phyloP scores from a whole-genome alignment of 2,888 invertebrate species.

The Cosmorhoe ocellata region DNA sequence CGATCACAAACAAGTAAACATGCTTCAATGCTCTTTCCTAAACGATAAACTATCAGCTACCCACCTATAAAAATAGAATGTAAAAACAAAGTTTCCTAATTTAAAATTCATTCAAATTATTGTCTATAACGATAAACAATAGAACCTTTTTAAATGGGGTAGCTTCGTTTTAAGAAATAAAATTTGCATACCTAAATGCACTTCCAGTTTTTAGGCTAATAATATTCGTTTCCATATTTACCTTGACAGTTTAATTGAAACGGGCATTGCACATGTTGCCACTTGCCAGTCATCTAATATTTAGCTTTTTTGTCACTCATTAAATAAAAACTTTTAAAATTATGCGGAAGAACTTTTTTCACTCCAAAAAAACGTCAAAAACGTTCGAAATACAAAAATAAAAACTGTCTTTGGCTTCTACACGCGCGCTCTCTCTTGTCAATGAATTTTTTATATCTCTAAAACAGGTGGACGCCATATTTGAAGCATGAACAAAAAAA shows the following conservation, averaged over 20 bases:
- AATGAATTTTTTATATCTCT: constrained; percentile 6
- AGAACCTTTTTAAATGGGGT: too few species aligned
- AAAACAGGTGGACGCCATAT: constrained; percentile 42
- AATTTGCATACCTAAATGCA: too few species aligned
- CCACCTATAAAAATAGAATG: constrained; percentile 23
- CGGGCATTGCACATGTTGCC: constrained; percentile 5
- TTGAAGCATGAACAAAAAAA: constrained; percentile 9
- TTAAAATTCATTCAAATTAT: too few species aligned
- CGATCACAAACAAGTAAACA: constrained; percentile 67
- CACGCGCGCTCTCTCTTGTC: too few species aligned
- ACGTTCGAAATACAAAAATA: constrained; percentile 20
- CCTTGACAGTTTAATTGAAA: constrained; percentile 1
- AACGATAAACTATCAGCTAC: constrained; percentile 17
- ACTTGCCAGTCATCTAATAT: constrained; percentile 5
- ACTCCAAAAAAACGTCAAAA: constrained; percentile 9
- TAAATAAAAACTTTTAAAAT: constrained; percentile 30
- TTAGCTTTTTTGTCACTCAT: constrained; percentile 9
- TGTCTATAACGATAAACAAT: too few species aligned
- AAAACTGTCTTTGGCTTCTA: constrained; percentile 40
- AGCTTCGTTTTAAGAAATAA: too few species aligned
- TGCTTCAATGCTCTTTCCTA: constrained; percentile 42
- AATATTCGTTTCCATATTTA: background rate
- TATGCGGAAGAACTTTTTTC: constrained; percentile 11
- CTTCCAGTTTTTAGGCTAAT: background rate
- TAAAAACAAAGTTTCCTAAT: constrained; percentile 22